Conservation (phyloP, 2,888 invertebrate species). For the Mimachlamys varia region DNA sequence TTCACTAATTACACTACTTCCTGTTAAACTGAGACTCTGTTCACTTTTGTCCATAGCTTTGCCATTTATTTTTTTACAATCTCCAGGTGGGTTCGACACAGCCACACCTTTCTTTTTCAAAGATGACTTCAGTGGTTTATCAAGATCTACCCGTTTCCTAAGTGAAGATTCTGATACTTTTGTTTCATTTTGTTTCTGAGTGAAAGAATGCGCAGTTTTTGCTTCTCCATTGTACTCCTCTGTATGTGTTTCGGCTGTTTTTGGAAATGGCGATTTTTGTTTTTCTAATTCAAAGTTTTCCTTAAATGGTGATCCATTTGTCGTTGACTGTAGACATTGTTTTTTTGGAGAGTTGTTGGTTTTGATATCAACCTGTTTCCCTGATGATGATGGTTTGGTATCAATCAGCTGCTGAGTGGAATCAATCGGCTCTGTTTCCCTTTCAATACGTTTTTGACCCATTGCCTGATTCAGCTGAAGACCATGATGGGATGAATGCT, state of each 20-base stretch:
- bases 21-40: not conserved
- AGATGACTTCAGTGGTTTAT: not conserved
- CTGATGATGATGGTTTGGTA: not conserved
- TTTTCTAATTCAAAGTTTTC: not conserved
- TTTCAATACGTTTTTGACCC: not conserved
- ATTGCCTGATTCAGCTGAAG: not conserved
- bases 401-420: not conserved
- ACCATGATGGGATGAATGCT: not conserved
- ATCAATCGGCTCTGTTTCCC: not conserved
- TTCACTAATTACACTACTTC: not conserved
- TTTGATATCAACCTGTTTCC: not conserved
- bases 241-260: not conserved
- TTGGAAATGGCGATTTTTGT: not conserved
- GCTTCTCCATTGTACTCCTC: too few relatives aligned
- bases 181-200: too few relatives aligned
- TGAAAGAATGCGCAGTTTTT: too few relatives aligned
- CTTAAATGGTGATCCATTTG: not conserved
- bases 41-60: not conserved
- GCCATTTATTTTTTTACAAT: not conserved
- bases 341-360: not conserved
- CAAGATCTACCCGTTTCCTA: not conserved
- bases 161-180: not conserved
- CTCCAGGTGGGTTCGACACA: not conserved
- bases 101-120: not conserved
- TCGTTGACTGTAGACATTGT: not conserved